A percentile compares a stretch with the other conserved stretches of the same genome.
These are phyloP conservation scores for Yasuhikotakia modesta DNA, from an alignment of 2,797 vertebrate species.

Conservation along the genomic window DNA sequence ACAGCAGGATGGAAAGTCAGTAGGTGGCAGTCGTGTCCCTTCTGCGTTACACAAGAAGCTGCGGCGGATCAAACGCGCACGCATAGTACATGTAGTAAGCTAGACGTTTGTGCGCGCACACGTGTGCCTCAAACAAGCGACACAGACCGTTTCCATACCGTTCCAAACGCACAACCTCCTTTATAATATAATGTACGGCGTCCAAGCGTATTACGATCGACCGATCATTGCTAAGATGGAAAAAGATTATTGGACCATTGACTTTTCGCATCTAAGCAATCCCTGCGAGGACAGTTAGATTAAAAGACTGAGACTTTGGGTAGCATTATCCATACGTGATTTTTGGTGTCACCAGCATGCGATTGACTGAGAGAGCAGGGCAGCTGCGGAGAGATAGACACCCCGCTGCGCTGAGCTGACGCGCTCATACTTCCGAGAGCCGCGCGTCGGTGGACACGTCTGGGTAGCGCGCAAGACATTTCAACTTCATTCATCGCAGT, in stretches of 20 bases:
- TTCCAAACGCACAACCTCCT: constrained; percentile 38
- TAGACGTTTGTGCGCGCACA: constrained; percentile 40
- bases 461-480: constrained; percentile 25
- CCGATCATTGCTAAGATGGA: constrained; percentile 84
- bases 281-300: constrained; percentile 48
- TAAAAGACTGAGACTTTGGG: constrained; percentile 37
- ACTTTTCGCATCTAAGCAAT: constrained; percentile 78
- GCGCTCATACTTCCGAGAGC: constrained; percentile 32
- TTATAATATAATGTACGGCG: constrained; percentile 41
- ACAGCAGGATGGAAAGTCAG: constrained; percentile 64
- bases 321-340: constrained; percentile 28
- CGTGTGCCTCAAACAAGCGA: constrained; percentile 45
- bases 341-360: constrained; percentile 4
- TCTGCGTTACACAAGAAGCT: constrained; percentile 62
- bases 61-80: constrained; percentile 49
- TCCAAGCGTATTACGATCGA: constrained; percentile 78
- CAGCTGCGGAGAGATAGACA: constrained; percentile 19
- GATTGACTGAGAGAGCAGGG: neutral
- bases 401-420: constrained; percentile 47
- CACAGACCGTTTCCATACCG: constrained; percentile 38
- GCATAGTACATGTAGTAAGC: constrained; percentile 9
- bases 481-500: constrained; percentile 21
- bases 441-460: constrained; percentile 57
- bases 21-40: constrained; percentile 92
- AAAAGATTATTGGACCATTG: constrained; percentile 84